These are phyloP conservation scores for Zhuqinia jingwanae DNA, from an alignment of 2,888 invertebrate species.

Conservation along the genomic window DNA sequence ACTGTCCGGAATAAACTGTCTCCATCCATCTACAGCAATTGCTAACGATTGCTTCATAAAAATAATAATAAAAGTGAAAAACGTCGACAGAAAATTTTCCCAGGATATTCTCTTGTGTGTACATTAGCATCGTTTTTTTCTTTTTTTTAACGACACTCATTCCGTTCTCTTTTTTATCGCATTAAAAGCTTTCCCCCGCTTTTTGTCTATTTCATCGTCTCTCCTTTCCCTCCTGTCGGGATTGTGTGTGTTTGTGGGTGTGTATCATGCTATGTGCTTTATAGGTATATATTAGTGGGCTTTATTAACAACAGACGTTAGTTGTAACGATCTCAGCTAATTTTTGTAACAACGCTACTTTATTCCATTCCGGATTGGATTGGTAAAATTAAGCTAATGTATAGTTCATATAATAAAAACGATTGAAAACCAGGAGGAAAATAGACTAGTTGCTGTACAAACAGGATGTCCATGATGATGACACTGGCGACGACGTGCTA, in stretches of 20 bases:
- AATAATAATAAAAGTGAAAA: constrained; percentile 54
- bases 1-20: constrained; percentile 27
- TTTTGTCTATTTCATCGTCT: not conserved
- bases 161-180: constrained; percentile 44
- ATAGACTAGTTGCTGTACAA: constrained; percentile 21
- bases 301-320: constrained; percentile 30
- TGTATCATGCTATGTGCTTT: not conserved
- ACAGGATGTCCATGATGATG: constrained; percentile 20
- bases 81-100: constrained; percentile 55
- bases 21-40: constrained; percentile 23
- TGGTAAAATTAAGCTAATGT: constrained; percentile 46
- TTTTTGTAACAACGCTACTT: not conserved
- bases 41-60: constrained; percentile 35
- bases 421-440: not conserved
- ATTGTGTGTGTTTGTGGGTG: constrained; percentile 7
- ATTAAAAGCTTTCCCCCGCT: constrained; percentile 44
- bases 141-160: constrained; percentile 61
- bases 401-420: constrained; percentile 7
- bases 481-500: constrained; percentile 3
- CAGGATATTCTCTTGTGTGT: constrained; percentile 58
- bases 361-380: not conserved
- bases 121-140: constrained; percentile 40
- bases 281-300: not conserved
- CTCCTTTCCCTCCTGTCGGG: not conserved
- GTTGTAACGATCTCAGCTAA: constrained; percentile 50